Conservation (phyloP, 1,140 invertebrate genomes). For the Formica selysi region DNA sequence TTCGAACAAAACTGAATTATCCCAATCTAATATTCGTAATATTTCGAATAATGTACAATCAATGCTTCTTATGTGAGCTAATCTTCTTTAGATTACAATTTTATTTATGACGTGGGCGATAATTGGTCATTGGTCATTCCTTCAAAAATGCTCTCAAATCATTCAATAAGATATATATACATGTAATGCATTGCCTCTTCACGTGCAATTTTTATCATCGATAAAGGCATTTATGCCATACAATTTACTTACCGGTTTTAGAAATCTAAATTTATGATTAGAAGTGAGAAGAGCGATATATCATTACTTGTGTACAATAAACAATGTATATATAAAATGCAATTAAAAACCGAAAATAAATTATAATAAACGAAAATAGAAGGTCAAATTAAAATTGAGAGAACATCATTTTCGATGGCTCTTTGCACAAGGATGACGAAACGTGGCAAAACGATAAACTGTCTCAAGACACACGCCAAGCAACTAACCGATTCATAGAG, state of each 20-base stretch:
- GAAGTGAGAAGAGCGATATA: not conserved
- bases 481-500: slow-evolving; percentile 21
- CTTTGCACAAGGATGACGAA: not conserved
- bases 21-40: not conserved
- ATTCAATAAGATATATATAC: not conserved
- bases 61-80: not conserved
- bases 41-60: not conserved
- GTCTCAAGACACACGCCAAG: not conserved
- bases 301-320: no score
- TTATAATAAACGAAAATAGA: not conserved
- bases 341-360: slow-evolving; percentile 2
- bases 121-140: not conserved
- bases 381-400: not conserved
- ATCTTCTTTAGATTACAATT: not conserved
- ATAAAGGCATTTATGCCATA: not conserved
- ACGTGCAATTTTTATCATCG: not conserved
- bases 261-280: not conserved
- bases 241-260: not conserved
- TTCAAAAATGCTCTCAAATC: not conserved
- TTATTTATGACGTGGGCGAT: not conserved
- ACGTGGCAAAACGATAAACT: slow-evolving; percentile 47
- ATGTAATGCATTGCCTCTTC: not conserved
- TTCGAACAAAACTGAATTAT: not conserved
- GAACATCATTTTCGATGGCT: not conserved
- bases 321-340: not conserved